These are phyloP conservation scores for Tricholaema leucomelas DNA, from an alignment of 2,113 vertebrate species.

Conservation along the genomic window DNA sequence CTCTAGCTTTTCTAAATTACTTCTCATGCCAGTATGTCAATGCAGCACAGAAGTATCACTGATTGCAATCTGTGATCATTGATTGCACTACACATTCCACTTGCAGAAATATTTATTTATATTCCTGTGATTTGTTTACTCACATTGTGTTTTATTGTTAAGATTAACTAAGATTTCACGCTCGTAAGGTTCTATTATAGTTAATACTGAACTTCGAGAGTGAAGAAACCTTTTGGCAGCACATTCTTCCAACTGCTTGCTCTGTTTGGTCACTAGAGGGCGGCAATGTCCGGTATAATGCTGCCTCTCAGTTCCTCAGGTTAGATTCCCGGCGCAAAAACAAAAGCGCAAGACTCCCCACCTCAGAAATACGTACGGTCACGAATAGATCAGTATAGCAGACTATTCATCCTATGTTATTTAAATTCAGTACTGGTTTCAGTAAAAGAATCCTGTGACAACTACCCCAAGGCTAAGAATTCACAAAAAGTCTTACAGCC, in stretches of 20 bases:
- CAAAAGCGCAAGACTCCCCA: background rate
- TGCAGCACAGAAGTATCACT: background rate
- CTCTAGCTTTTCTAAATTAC: background rate
- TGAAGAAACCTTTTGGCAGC: background rate
- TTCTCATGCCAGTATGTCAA: background rate
- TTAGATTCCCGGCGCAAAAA: background rate
- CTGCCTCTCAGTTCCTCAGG: background rate
- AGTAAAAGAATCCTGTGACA: conserved; percentile 14
- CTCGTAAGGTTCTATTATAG: background rate
- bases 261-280: conserved; percentile 56
- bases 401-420: background rate
- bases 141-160: background rate
- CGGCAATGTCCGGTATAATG: conserved; percentile 64
- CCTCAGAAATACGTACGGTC: background rate
- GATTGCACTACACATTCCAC: background rate
- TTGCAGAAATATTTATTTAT: background rate
- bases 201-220: background rate
- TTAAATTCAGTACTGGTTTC: conserved; percentile 36
- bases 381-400: conserved; percentile 50
- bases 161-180: background rate
- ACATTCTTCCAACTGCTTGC: background rate
- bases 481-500: background rate
- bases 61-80: background rate
- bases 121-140: background rate
- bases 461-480: background rate